Percentiles rank a stretch among this genome's conserved stretches.
Conservation (phyloP, 2,888 invertebrate species). For the Cheilosia scutellata region DNA sequence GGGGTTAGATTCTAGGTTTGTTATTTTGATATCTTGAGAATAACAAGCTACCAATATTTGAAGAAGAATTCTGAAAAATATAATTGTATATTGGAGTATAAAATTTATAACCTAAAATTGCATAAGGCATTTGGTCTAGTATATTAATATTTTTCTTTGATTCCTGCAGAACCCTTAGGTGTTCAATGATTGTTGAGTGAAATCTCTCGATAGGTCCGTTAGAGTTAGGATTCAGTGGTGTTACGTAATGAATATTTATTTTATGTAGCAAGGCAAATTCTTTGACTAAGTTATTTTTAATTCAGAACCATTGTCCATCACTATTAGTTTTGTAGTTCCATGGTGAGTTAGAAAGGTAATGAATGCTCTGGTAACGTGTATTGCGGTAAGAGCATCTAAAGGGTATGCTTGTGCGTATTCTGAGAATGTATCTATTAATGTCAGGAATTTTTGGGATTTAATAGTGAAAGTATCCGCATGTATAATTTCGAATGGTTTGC, state of each 20-base stretch:
- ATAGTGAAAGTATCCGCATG: conserved; percentile 44
- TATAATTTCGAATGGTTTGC: conserved; percentile 50
- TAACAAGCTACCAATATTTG: conserved; percentile 1
- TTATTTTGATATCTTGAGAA: conserved; percentile 10
- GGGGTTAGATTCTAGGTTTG: conserved; percentile 5
- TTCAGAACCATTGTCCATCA: conserved; percentile 44
- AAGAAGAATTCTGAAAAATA: conserved; percentile 18
- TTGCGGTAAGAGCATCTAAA: conserved; percentile 9
- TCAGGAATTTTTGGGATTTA: conserved; percentile 38
- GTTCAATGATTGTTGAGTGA: conserved; percentile 55
- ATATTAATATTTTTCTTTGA: conserved; percentile 31
- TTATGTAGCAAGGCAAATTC: conserved; percentile 9
- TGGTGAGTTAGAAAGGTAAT: conserved; percentile 25
- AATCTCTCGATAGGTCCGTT: conserved; percentile 31
- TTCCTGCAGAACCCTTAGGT: conserved; percentile 42
- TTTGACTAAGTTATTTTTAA: conserved; percentile 19
- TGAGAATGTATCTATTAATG: conserved; percentile 56
- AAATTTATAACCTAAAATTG: conserved; percentile 54
- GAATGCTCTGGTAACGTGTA: conserved; percentile 18
- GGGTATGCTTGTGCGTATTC: conserved; percentile 35
- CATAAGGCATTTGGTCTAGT: conserved; percentile 39
- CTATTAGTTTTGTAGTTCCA: conserved; percentile 5
- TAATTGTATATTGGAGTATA: conserved; percentile 6
- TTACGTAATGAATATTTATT: conserved; percentile 27
- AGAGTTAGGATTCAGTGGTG: conserved; percentile 21